Evolutionary conservation across 1,140 invertebrate species (phyloP).

Genomic region (Portunus trituberculatus): DNA sequence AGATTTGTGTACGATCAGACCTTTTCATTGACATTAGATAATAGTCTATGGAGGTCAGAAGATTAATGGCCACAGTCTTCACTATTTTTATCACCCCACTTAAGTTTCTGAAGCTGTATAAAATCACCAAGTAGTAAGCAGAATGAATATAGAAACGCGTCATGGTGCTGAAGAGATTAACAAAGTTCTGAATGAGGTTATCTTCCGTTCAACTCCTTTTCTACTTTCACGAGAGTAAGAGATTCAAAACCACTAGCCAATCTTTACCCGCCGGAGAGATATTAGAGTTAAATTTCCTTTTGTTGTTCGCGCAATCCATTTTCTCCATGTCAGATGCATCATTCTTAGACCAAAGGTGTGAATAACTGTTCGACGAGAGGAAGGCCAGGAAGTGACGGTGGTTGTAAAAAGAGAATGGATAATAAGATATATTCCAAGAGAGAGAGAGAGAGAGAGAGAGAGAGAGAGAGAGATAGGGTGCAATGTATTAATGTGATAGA

Average conservation of each 20-base stretch:
- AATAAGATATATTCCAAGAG: background rate
- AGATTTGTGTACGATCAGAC: too few species aligned
- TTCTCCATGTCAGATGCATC: background rate
- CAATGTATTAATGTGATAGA: background rate
- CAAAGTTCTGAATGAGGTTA: background rate
- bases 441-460: slow-evolving; percentile 1
- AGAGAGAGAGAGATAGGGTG: background rate
- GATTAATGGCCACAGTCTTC: too few species aligned
- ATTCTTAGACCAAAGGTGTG: background rate
- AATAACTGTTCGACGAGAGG: background rate
- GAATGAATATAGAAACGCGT: too few species aligned
- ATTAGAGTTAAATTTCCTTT: background rate
- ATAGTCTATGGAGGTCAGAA: too few species aligned
- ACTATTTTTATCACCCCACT: too few species aligned
- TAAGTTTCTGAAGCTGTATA: too few species aligned
- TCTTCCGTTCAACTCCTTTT: background rate
- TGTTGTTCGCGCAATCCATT: background rate
- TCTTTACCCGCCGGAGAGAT: background rate
- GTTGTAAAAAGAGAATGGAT: background rate
- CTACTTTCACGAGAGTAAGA: background rate
- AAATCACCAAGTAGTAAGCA: too few species aligned
- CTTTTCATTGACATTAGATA: too few species aligned
- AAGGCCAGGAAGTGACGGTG: background rate
- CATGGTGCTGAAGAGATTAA: too few species aligned
- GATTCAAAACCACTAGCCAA: background rate